Base-by-base conservation (phyloP, 2,113 vertebrate species). In the Tachysurus fulvidraco region DNA sequence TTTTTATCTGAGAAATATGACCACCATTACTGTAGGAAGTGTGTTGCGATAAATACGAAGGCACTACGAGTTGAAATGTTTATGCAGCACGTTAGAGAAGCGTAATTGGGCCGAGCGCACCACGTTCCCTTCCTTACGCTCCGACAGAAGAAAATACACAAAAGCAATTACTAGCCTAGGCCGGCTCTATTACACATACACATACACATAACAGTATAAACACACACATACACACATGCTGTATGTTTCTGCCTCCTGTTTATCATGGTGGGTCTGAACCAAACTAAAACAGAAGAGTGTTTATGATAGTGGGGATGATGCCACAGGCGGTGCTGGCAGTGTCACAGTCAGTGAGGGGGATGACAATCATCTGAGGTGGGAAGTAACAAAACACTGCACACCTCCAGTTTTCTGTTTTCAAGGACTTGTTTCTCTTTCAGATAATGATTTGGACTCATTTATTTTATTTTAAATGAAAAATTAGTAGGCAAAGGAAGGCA, bases 61-160 rank as follows among this genome's bases (percentile, higher is more conserved):
- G 85, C 89, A 91, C 91, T 92, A 91, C 90, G 90, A 93, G 89
- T 77, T 93, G 93, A 94, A 93, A 92, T 95, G 94, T 95, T 95
- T 94, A 93, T 91, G 86, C 84, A 78, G 71, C 77, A 81, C 11
- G 80, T 89, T 92, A 87, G 83, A 91, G 90, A 88, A 89, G 89
- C 84, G 86, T 92, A 93, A 91, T 88, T 90, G 91, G 89, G 92
- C 87, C 87, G 80, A 88, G 85, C 84, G 89, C 92, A 86, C 91
- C 83, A 54, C 85, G 85, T 91, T 83, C 85, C 71, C 41, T 82
- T 88, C 90, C 88, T 88, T 67, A 82, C 78, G 81, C 77, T 83
- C 84, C 87, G 88, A 88, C 89, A 92, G 90, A 93, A 91, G 85
- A 82, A 89, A 92, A 92, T 88, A 91, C 91, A 91, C 90, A 92